These are phyloP conservation scores for Ceratina japonica DNA, from an alignment of 1,140 invertebrate genomes.

Conservation along the genomic window DNA sequence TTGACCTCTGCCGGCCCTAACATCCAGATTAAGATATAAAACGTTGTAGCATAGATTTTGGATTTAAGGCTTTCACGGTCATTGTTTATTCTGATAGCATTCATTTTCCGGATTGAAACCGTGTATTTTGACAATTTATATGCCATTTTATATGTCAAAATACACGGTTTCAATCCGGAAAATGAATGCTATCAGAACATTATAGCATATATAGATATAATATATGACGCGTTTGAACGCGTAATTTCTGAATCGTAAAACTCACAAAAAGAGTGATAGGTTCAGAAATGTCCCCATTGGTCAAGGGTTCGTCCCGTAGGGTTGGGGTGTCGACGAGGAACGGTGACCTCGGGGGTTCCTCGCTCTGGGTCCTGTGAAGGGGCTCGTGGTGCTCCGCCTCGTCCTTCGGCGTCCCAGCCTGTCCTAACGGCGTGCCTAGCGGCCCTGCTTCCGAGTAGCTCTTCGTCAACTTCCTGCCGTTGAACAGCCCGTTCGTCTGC, in stretches of 20 bases:
- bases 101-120: too few species aligned
- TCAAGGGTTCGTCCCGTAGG: constrained; percentile 51
- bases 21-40: too few species aligned
- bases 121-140: too few species aligned
- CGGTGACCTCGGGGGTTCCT: constrained; percentile 88
- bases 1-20: constrained; percentile 60
- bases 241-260: background rate
- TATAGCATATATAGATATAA: too few species aligned
- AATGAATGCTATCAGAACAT: too few species aligned
- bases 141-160: too few species aligned
- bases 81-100: too few species aligned
- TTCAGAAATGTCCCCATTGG: constrained; percentile 62
- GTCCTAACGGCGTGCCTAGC: constrained; percentile 75
- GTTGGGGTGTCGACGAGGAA: constrained; percentile 78
- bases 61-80: too few species aligned
- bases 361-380: constrained; percentile 89
- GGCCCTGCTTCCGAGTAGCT: constrained; percentile 90
- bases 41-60: too few species aligned
- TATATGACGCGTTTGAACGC: background rate
- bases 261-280: constrained; percentile 25
- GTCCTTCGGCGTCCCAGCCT: constrained; percentile 56
- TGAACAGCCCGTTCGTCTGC: constrained; percentile 89
- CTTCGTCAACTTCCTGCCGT: constrained; percentile 87
- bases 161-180: too few species aligned
- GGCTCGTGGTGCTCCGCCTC: constrained; percentile 84